A percentile compares a stretch with the other conserved stretches of the same genome.
Conservation (phyloP, 2,113 vertebrate genomes). For the Ptilorrhoa leucosticta region DNA sequence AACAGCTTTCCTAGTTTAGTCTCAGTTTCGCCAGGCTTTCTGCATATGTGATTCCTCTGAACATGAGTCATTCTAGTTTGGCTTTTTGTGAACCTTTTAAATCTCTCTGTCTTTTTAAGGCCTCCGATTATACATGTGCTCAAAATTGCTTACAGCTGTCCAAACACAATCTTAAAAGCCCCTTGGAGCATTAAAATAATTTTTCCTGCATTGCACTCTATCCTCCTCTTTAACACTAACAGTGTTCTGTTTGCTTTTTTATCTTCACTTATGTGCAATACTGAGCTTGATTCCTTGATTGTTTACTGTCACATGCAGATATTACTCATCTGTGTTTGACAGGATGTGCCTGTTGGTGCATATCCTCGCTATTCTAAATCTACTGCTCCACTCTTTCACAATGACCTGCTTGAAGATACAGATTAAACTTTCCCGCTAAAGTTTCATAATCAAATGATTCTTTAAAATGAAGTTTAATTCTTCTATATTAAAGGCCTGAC, state of each 20-base stretch:
- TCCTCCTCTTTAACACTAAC: neutral
- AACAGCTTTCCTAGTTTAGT: neutral
- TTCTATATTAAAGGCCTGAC: neutral
- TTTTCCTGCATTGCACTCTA: neutral
- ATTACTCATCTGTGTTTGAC: neutral
- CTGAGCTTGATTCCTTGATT: neutral
- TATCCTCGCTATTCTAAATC: neutral
- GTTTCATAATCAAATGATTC: neutral
- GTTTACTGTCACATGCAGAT: neutral
- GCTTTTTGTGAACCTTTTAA: neutral
- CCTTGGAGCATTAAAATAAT: constrained; percentile 13
- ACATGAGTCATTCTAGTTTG: neutral
- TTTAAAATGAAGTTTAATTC: neutral
- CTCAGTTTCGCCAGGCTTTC: neutral
- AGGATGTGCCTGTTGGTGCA: neutral
- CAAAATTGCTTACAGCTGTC: constrained; percentile 11
- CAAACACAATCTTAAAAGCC: constrained; percentile 42
- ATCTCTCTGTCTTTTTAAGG: neutral
- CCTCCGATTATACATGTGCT: neutral
- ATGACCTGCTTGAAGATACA: neutral
- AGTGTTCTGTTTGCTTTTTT: neutral
- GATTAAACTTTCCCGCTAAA: neutral
- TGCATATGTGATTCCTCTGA: neutral
- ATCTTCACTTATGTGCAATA: neutral
- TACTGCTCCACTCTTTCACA: neutral